Evolutionary conservation across 2,113 vertebrate genomes (phyloP).

Genomic region (Sinocyclocheilus anshuiensis): DNA sequence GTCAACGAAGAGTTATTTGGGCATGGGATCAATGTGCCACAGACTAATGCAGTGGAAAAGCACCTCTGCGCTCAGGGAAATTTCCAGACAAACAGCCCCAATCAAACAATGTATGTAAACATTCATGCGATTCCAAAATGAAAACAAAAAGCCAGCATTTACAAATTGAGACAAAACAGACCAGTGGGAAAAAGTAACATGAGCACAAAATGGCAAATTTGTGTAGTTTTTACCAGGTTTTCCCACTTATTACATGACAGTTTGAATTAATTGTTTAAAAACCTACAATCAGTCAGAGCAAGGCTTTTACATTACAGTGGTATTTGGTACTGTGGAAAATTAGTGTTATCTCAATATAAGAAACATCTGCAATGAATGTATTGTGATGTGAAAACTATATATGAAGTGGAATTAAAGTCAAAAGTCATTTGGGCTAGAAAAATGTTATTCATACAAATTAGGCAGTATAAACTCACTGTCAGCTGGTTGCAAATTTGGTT

Average conservation of each 20-base stretch:
- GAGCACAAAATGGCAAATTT: background rate
- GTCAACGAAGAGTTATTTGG: constrained; percentile 11
- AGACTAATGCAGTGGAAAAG: constrained; percentile 48
- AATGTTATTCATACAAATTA: constrained; percentile 8
- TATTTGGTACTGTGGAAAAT: background rate
- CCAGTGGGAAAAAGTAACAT: background rate
- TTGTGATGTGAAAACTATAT: background rate
- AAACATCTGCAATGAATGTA: background rate
- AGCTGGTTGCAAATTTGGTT: background rate
- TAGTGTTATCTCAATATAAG: background rate
- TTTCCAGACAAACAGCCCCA: constrained; percentile 43
- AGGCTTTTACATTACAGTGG: background rate
- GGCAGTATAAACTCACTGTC: background rate
- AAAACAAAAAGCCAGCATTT: constrained; percentile 6
- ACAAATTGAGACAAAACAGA: constrained; percentile 9
- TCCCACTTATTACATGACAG: background rate
- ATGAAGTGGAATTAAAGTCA: background rate
- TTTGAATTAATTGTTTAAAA: constrained; percentile 5
- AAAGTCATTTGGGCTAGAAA: background rate
- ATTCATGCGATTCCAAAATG: constrained; percentile 17
- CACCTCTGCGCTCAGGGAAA: constrained; percentile 36
- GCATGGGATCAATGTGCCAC: constrained; percentile 41
- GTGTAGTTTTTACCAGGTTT: background rate
- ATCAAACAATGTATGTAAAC: constrained; percentile 24
- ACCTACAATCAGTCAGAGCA: background rate